Evolutionary conservation across 1,140 invertebrate species (phyloP).

Genomic region (Acyrthosiphon pisum): DNA sequence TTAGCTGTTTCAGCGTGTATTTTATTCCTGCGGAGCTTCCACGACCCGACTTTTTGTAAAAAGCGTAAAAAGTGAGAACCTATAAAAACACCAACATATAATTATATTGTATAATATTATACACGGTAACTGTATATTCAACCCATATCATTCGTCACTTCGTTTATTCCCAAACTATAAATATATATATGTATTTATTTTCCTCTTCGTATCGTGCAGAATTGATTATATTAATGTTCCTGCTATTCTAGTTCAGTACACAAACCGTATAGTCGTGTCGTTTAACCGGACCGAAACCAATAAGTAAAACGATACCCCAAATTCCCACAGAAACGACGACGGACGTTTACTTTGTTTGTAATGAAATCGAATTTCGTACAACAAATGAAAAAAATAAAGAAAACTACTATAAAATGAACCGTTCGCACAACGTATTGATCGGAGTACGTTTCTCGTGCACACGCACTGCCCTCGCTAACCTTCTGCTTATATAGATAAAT

Average conservation of each 20-base stretch:
- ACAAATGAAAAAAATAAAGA: not conserved
- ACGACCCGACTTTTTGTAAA: not conserved
- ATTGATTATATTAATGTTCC: not conserved
- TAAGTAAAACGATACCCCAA: conserved; percentile 32
- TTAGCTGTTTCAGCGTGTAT: not conserved
- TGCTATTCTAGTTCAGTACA: not conserved
- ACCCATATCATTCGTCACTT: not conserved
- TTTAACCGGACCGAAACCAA: conserved; percentile 36
- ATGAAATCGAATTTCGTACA: conserved; percentile 23
- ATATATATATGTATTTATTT: not conserved
- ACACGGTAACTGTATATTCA: not conserved
- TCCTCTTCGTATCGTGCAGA: not conserved
- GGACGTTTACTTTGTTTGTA: not conserved
- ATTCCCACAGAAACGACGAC: not conserved
- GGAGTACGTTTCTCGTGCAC: not conserved
- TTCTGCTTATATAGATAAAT: not conserved
- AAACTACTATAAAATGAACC: not conserved
- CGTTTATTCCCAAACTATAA: not conserved
- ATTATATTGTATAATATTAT: not conserved
- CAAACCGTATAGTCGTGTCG: not conserved
- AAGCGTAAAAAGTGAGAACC: conserved; percentile 14
- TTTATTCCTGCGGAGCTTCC: not conserved
- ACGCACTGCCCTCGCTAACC: not conserved
- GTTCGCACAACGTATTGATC: not conserved
- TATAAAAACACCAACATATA: not conserved